Percentiles rank a stretch among this genome's conserved stretches.
Evolutionary conservation across 2,888 invertebrate genomes (phyloP).

Genomic region (Leucania comma): DNA sequence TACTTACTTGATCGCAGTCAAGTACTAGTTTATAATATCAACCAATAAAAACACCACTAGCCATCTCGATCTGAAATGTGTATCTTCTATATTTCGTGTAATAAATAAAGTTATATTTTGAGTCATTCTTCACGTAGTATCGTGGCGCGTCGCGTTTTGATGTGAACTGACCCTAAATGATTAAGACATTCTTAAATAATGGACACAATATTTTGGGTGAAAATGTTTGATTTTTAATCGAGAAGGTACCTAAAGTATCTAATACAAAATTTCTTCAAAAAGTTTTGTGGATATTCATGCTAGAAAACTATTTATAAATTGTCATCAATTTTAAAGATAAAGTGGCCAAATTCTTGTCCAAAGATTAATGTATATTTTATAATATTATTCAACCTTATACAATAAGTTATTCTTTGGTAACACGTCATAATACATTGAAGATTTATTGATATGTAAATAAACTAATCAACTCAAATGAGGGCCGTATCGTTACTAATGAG

Average conservation of each 20-base stretch:
- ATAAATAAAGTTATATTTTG: too few species aligned
- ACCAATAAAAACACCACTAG: too few species aligned
- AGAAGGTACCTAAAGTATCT: not conserved
- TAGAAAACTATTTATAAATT: constrained; percentile 3
- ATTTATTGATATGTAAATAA: constrained; percentile 56
- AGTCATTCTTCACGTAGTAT: too few species aligned
- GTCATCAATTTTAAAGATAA: constrained; percentile 24
- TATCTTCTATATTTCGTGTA: too few species aligned
- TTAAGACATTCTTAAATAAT: too few species aligned
- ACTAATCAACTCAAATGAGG: constrained; percentile 39
- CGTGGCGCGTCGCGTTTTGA: too few species aligned
- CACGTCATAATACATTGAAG: constrained; percentile 24
- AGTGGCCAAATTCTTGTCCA: not conserved
- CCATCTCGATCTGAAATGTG: too few species aligned
- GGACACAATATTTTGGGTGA: not conserved
- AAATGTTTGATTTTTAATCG: not conserved
- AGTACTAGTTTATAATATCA: too few species aligned
- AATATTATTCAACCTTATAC: constrained; percentile 41
- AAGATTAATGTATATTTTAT: constrained; percentile 23
- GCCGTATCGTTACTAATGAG: constrained; percentile 7
- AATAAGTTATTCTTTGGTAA: constrained; percentile 28
- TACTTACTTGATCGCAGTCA: too few species aligned
- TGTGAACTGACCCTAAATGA: too few species aligned
- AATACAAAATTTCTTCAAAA: not conserved
- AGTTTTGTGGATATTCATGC: not conserved